Conservation (phyloP, 2,888 invertebrate genomes). For the Zele albiditarsus region DNA sequence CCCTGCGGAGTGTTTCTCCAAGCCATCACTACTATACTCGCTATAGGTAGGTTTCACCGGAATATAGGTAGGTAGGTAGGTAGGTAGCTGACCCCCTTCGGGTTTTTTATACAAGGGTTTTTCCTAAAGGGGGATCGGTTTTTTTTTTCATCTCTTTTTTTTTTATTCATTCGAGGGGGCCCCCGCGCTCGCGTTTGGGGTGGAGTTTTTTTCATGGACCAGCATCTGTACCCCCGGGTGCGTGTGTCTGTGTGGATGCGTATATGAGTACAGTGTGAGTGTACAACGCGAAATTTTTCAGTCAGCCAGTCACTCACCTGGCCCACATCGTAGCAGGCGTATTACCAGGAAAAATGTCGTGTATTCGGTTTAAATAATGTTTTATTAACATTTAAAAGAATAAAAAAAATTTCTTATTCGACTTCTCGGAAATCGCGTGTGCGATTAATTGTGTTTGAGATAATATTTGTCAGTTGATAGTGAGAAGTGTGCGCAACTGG, state of each 20-base stretch:
- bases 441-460: background rate
- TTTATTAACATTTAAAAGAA: background rate
- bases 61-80: constrained; percentile 39
- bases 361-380: background rate
- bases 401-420: background rate
- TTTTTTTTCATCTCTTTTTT: constrained; percentile 46
- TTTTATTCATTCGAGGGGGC: constrained; percentile 63
- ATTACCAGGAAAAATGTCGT: constrained; percentile 55
- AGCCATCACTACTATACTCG: constrained; percentile 55
- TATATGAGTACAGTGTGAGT: constrained; percentile 29
- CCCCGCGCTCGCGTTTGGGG: constrained; percentile 62
- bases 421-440: background rate
- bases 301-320: constrained; percentile 71
- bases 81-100: constrained; percentile 69
- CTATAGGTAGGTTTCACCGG: too few relatives aligned
- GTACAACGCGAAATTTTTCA: constrained; percentile 69
- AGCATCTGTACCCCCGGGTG: constrained; percentile 69
- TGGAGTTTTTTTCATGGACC: constrained; percentile 67
- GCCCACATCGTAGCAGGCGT: constrained; percentile 65
- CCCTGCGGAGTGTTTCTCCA: constrained; percentile 44
- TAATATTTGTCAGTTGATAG: constrained; percentile 7
- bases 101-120: constrained; percentile 69
- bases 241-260: background rate
- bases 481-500: constrained; percentile 22
- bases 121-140: constrained; percentile 58